Evolutionary conservation across 2,113 vertebrate species (phyloP), one percentile per base, ranked within the genome.

Genomic region (Vulpes vulpes): DNA sequence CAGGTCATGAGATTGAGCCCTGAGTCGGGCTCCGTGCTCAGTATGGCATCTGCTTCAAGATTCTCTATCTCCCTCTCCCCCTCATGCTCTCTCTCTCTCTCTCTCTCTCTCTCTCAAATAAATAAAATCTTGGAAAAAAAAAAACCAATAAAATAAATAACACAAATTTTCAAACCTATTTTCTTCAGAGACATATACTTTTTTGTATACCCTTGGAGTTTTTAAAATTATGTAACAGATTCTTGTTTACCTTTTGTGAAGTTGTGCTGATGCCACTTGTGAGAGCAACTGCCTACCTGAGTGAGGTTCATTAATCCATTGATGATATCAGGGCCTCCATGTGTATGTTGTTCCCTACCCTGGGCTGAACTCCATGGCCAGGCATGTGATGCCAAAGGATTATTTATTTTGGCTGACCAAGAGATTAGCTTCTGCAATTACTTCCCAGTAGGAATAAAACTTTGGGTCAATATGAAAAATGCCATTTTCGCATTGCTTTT

Each of bases 361-460:
- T 84, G 7, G 79, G 65, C 89, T 79, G 83, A 96, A 91, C 82
- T 93, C 73, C 88, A 32, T 49, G 53, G 90, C 87, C 64, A 65
- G 69, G 53, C 22, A 17, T 90, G 80, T 88, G 69, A 74, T 55
- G 76, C n/a, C n/a, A 17, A 78, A 91, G 57, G 71, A 60, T 32
- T 96, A 71, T 91, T 94, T 92, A 82, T 67, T 95, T 67, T 82
- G 65, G 23, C 25, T 94, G 78, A 74, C 30, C 49, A 76, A 49
- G 62, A 90, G 38, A 62, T 91, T 76, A 49, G 11, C 82, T 95
- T 38, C 60, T 49, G 51, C 49, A 53, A 80, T 94, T 76, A 65
- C 27, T 57, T 76, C 57, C 62, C 76, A 30, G 15, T 30, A 91
- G 27, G 35, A 86, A 60, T 27, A 60, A 55, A 91, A 57, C 25